A percentile compares a stretch with the other conserved stretches of the same genome.
phyloP scores from a whole-genome alignment of 1,140 invertebrate genomes.

The Cotesia chilonis region DNA sequence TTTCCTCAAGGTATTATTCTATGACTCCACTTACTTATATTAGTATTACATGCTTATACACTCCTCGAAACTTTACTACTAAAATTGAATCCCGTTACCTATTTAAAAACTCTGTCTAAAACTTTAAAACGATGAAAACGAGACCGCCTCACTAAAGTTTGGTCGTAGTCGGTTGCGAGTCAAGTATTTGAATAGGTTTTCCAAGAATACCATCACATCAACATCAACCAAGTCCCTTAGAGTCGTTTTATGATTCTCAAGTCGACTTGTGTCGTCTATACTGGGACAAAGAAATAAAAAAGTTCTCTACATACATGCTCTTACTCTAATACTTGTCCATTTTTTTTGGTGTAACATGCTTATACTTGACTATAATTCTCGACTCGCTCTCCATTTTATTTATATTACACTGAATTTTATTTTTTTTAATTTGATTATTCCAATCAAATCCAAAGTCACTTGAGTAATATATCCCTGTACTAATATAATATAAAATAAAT shows the following conservation, averaged over 20 bases:
- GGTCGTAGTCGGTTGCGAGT: background rate
- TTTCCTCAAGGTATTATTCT: too few relatives aligned
- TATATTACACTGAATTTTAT: too few relatives aligned
- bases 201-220: conserved; percentile 31
- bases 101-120: conserved; percentile 26
- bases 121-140: conserved; percentile 31
- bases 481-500: too few relatives aligned
- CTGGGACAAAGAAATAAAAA: conserved; percentile 16
- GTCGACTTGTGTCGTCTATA: conserved; percentile 9
- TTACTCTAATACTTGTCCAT: background rate
- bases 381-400: background rate
- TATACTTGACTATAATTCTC: background rate
- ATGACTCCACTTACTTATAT: too few relatives aligned
- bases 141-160: background rate
- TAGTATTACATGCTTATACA: too few relatives aligned
- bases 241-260: conserved; percentile 27
- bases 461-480: too few relatives aligned
- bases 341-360: background rate
- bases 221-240: conserved; percentile 13
- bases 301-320: background rate
- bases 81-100: background rate
- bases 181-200: conserved; percentile 35
- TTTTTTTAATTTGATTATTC: too few relatives aligned
- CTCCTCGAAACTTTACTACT: too few relatives aligned
- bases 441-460: too few relatives aligned